Base-by-base conservation (phyloP, 2,113 vertebrate genomes). In the Halcyon senegalensis region DNA sequence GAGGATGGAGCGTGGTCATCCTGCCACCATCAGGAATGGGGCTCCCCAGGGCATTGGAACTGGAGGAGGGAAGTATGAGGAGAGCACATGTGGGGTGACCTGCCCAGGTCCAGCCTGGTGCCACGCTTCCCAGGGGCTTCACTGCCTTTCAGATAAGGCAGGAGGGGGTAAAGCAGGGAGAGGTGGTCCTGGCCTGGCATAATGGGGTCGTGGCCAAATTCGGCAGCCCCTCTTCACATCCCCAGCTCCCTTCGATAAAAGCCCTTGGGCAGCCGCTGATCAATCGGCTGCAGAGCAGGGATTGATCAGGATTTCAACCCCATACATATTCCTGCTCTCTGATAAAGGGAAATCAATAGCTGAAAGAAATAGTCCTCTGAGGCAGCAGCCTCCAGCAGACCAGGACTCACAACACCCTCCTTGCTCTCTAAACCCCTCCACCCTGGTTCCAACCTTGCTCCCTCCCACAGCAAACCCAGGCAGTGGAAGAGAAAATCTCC, bases 271-370 rank as follows among this genome's bases (percentile, higher is more conserved):
- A 69, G 79, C 48, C 55, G 72, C 80, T 50, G 80, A 94, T 93
- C 3, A 25, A 96, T 94, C 8, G 1, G 83, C 68, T 18, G 73
- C 76, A 27, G 84, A 81, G 86, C 4, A 0, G 79, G 63, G 30
- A 97, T 97, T 94, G 96, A 97, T 97, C 94, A 91, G 95, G 60
- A 43, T 37, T 59, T 56, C 91, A 90, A 84, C 76, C 84, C 93
- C 94, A 93, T 95, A 17, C 91, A 93, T 96, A 94, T 96, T 94
- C 94, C 86, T 87, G 86, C 86, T 68, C 64, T 10, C 94, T 94
- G 95, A 94, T 96, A 95, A 92, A 90, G 68, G 93, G 64, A 75
- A 50, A 96, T 97, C 95, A 0, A 97, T 94, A 75, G 46, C 73
- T 90, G 89, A 27, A 84, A 75, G 72, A 64, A 80, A 50, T 70